Evolutionary conservation across 1,140 invertebrate species (phyloP), one percentile per base, ranked within the genome.

Genomic region (Trichonephila clavipes): DNA sequence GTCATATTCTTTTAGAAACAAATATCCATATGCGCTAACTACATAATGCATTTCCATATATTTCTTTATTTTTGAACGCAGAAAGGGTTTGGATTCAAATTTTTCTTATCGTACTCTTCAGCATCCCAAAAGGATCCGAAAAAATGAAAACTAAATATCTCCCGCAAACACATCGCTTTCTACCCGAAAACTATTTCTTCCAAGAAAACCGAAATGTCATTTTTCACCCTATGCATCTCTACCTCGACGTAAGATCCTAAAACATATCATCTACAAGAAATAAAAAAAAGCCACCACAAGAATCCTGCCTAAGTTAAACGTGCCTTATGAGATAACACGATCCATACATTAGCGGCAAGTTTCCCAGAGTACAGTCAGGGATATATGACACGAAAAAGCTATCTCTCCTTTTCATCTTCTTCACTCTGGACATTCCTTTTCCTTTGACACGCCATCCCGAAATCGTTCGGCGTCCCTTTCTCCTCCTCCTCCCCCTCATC

Each of bases 371-470:
- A 40, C 14, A 1, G 12, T 18, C 24, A 40, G 28, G 28, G 18
- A n/a, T 51, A 58, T 83, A 83, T 83, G 82, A 83, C 82, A 83
- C 82, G 82, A 83, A 83, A 83, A 83, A 58, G 82, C 82, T 83
- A 83, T 77, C 72, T 24, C 82, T n/a, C 40, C 51, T n/a, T 58
- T 83, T n/a, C 51, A n/a, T 83, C 82, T 83, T 58, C 16, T 77
- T 77, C 28, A 58, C n/a, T 83, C 44, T 83, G 21, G 81, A 58
- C 82, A 59, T 83, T 24, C 44, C 28, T 77, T 77, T 19, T 77
- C 8, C 4, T n/a, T n/a, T 58, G 82, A 59, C 82, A 83, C 19
- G 82, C n/a, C 82, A 59, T 24, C 6, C 24, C 2, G 72, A 18
- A 16, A 77, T 40, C 28, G 72, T 6, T 1, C 10, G 21, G 3